phyloP scores from a whole-genome alignment of 2,888 invertebrate species.

The Xanthia togata region DNA sequence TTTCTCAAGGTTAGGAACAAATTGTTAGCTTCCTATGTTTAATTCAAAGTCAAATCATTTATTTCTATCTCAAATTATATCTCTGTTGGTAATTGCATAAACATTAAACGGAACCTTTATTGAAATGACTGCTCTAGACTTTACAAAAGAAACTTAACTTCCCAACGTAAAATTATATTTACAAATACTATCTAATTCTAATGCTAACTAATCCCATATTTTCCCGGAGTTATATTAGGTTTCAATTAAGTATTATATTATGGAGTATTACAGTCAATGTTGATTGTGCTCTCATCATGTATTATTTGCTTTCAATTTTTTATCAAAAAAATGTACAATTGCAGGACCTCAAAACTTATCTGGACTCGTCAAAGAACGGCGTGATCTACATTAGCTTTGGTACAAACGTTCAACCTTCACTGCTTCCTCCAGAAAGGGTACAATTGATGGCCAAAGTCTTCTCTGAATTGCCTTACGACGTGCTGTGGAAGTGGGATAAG shows the following conservation, averaged over 20 bases:
- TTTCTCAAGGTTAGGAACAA: slow-evolving; percentile 26
- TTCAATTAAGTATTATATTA: neutral
- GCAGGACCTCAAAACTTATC: slow-evolving; percentile 77
- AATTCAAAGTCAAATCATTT: neutral
- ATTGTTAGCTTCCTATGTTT: slow-evolving; percentile 17
- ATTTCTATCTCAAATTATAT: slow-evolving; percentile 7
- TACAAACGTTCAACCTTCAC: slow-evolving; percentile 76
- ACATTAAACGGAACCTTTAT: neutral
- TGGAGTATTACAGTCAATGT: no score
- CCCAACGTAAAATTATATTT: neutral
- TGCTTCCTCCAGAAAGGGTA: slow-evolving; percentile 74
- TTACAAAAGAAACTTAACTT: neutral
- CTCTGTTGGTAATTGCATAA: neutral
- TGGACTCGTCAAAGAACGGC: slow-evolving; percentile 80
- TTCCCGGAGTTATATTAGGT: neutral
- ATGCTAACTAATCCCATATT: neutral
- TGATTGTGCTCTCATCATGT: no score
- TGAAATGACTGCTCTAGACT: neutral
- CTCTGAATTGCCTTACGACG: slow-evolving; percentile 80
- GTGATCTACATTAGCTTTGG: slow-evolving; percentile 86
- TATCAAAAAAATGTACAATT: neutral
- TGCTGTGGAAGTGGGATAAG: slow-evolving; percentile 85
- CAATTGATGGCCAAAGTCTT: slow-evolving; percentile 77
- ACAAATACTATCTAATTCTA: neutral
- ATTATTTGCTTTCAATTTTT: neutral